Conservation (phyloP, 2,113 vertebrate genomes). For the Hiodon alosoides region DNA sequence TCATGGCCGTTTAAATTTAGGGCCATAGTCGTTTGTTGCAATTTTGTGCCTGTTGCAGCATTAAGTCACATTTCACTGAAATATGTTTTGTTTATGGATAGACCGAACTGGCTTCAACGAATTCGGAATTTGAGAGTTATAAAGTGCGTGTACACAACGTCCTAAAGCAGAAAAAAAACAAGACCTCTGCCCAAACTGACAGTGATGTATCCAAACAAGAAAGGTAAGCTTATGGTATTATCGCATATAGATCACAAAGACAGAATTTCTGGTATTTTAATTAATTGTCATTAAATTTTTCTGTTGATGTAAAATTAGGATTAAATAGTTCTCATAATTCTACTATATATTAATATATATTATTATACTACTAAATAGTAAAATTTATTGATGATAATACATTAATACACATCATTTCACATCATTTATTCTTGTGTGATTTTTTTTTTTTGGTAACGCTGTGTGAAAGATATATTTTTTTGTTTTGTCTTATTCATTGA, state of each 20-base stretch:
- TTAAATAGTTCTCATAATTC: no score
- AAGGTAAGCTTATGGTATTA: conserved; percentile 61
- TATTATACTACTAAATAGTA: no score
- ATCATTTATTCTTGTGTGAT: not conserved
- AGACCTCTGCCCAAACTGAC: conserved; percentile 68
- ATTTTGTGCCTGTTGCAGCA: not conserved
- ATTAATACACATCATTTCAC: not conserved
- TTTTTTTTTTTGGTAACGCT: not conserved
- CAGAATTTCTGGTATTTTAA: no score
- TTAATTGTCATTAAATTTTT: no score
- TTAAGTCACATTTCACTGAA: not conserved
- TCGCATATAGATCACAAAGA: no score
- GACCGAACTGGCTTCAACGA: conserved; percentile 74
- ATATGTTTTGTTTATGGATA: conserved; percentile 43
- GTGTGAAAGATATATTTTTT: no score
- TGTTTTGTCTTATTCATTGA: no score
- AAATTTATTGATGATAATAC: no score
- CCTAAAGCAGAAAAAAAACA: conserved; percentile 91
- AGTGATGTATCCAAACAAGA: conserved; percentile 75
- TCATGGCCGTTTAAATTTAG: not conserved
- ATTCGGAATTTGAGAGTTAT: conserved; percentile 88
- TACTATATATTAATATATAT: no score
- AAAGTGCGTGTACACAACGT: conserved; percentile 97
- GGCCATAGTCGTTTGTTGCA: not conserved
- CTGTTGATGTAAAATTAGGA: no score